A percentile compares a stretch with the other conserved stretches of the same genome.
phyloP scores from a whole-genome alignment of 2,797 vertebrate genomes.

The Darevskia nairensis region DNA sequence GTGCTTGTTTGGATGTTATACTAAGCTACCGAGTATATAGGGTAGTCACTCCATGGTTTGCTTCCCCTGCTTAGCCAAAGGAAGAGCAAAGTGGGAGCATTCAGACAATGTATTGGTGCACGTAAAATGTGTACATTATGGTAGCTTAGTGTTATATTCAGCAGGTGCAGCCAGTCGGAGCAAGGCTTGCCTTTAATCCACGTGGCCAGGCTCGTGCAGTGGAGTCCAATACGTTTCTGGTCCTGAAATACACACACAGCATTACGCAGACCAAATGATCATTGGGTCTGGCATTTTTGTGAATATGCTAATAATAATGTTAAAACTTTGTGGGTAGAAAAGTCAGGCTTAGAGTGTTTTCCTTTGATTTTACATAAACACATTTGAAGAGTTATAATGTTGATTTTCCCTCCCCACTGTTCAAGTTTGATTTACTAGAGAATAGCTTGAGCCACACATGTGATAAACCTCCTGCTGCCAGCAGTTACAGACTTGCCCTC shows the following conservation, averaged over 20 bases:
- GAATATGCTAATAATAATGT: neutral
- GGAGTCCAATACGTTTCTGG: neutral
- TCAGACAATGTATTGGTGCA: too few relatives aligned
- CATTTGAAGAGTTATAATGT: neutral
- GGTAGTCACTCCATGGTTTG: too few relatives aligned
- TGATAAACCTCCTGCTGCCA: rapidly evolving
- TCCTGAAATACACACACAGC: too few relatives aligned
- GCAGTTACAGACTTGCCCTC: neutral
- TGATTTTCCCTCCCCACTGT: neutral
- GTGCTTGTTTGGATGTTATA: too few relatives aligned
- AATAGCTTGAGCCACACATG: neutral
- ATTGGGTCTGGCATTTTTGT: neutral
- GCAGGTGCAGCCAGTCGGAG: neutral
- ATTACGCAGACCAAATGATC: neutral
- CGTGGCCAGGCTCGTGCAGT: neutral
- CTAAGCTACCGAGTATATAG: too few relatives aligned
- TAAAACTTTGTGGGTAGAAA: neutral
- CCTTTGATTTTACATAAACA: neutral
- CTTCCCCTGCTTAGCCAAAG: too few relatives aligned
- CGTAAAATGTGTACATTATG: too few relatives aligned
- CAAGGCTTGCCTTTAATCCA: neutral
- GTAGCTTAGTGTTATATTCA: neutral
- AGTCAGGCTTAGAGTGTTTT: neutral
- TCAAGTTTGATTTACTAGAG: constrained; percentile 20
- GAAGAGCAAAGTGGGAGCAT: too few relatives aligned